phyloP scores from a whole-genome alignment of 2,113 vertebrate genomes.

The Gyps fulvus region DNA sequence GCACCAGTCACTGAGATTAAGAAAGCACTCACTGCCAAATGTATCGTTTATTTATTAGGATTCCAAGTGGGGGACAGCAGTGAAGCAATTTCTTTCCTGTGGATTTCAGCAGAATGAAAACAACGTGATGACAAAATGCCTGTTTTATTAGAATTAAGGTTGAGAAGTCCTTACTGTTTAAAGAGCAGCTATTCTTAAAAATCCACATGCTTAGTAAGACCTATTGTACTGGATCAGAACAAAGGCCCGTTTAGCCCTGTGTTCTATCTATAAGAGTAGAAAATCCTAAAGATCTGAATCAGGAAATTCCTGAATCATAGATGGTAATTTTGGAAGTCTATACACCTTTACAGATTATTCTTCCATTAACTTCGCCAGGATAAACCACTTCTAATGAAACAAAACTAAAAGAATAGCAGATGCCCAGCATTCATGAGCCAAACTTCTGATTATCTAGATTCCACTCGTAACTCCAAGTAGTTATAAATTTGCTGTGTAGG shows the following conservation, averaged over 20 bases:
- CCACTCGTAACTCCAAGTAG: not conserved
- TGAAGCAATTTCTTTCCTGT: not conserved
- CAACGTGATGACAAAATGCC: not conserved
- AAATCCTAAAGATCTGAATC: not conserved
- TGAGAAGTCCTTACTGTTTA: not conserved
- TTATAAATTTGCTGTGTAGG: not conserved
- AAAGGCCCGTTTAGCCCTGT: not conserved
- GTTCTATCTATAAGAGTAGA: not conserved
- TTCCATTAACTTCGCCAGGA: not conserved
- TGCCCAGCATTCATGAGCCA: not conserved
- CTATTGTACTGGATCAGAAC: not conserved
- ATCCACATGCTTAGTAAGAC: not conserved
- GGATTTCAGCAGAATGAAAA: slow-evolving; percentile 2
- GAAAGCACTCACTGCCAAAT: not conserved
- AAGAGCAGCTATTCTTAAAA: not conserved
- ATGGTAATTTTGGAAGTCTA: not conserved
- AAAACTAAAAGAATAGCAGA: not conserved
- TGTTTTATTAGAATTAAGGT: not conserved
- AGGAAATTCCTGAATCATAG: not conserved
- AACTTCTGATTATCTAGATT: not conserved
- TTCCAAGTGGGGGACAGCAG: not conserved
- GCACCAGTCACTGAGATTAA: not conserved
- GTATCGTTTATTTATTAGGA: not conserved
- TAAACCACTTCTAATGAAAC: not conserved
- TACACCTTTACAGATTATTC: not conserved